A percentile compares a stretch with the other conserved stretches of the same genome.
phyloP scores from a whole-genome alignment of 2,888 invertebrate genomes.

The Watsonalla cultraria region DNA sequence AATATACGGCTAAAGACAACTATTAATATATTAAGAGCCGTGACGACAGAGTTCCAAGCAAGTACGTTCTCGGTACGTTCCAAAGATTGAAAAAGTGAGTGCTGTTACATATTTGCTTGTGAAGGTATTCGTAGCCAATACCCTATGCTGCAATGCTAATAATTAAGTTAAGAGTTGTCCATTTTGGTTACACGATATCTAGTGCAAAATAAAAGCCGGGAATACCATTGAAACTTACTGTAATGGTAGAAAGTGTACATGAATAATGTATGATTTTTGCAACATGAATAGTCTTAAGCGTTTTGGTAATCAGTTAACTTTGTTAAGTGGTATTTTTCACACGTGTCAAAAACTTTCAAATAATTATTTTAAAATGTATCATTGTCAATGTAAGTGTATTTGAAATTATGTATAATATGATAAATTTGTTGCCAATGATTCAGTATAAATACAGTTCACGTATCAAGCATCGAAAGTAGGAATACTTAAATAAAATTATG shows the following conservation, averaged over 20 bases:
- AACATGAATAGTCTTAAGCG: neutral
- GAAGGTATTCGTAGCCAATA: too few species aligned
- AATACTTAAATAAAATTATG: conserved; percentile 38
- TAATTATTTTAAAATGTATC: neutral
- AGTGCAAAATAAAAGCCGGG: neutral
- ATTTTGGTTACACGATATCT: too few species aligned
- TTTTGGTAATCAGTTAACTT: neutral
- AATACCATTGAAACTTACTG: neutral
- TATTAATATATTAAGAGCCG: too few species aligned
- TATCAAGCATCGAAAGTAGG: conserved; percentile 48
- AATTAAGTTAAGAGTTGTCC: too few species aligned
- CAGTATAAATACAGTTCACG: conserved; percentile 41
- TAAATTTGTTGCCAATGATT: neutral
- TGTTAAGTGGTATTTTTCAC: neutral
- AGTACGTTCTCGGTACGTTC: too few species aligned
- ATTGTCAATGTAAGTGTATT: neutral
- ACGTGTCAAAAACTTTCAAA: neutral
- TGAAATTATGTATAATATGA: too few species aligned
- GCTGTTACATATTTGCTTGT: too few species aligned
- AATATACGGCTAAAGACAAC: too few species aligned
- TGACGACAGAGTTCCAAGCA: too few species aligned
- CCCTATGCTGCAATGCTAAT: too few species aligned
- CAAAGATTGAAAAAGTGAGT: too few species aligned
- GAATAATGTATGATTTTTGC: neutral
- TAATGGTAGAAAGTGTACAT: neutral